Conservation (phyloP, 2,888 invertebrate genomes). For the Caenorhabditis sp. region DNA sequence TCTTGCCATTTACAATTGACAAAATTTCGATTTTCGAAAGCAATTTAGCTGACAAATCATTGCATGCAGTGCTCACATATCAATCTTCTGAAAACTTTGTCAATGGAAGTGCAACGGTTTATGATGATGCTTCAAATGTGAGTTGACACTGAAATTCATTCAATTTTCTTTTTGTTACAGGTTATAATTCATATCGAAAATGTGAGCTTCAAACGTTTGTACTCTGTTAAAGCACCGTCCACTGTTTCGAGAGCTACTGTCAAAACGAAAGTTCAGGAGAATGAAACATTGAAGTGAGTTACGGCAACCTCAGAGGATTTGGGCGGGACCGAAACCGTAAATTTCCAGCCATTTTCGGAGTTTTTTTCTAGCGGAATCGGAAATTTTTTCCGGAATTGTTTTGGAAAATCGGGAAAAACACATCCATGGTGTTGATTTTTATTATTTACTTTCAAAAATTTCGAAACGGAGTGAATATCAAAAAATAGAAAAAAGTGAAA, state of each 20-base stretch:
- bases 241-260: slow-evolving; percentile 17
- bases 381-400: too few relatives aligned
- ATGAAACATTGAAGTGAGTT: slow-evolving; percentile 5
- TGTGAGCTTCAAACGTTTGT: slow-evolving; percentile 31
- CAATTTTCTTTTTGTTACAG: slow-evolving; percentile 15
- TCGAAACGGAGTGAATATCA: too few relatives aligned
- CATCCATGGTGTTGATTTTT: too few relatives aligned
- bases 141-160: not conserved
- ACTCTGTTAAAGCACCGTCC: slow-evolving; percentile 9
- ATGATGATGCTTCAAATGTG: slow-evolving; percentile 32
- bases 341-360: too few relatives aligned
- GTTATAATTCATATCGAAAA: slow-evolving; percentile 32
- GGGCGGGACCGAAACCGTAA: too few relatives aligned
- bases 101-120: slow-evolving; percentile 44
- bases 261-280: slow-evolving; percentile 9
- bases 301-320: not conserved
- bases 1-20: slow-evolving; percentile 49
- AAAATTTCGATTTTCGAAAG: slow-evolving; percentile 23
- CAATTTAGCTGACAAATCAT: slow-evolving; percentile 15
- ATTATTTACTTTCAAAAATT: too few relatives aligned
- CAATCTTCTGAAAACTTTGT: slow-evolving; percentile 32
- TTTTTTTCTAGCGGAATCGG: too few relatives aligned
- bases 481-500: too few relatives aligned
- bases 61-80: slow-evolving; percentile 24
- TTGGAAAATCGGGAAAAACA: too few relatives aligned